Base-by-base conservation (phyloP, 2,888 invertebrate genomes). In the Cacoxenus indagator region DNA sequence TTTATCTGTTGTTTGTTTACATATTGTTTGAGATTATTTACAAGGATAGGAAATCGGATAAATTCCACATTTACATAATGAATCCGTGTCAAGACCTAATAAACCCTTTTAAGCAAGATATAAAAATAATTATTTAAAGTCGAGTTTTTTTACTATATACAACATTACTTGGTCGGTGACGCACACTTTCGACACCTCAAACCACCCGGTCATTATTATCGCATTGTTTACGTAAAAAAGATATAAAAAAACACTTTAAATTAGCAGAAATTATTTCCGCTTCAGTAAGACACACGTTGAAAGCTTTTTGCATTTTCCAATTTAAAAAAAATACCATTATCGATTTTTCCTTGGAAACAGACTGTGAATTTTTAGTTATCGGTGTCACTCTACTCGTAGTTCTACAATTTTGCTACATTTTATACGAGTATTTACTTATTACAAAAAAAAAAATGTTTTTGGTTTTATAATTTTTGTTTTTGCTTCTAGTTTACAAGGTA, bases 401-500 rank as follows among this genome's bases (percentile, higher is more conserved):
- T n/a, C n/a, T n/a, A n/a, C n/a, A n/a, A n/a, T n/a, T n/a, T n/a
- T n/a, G n/a, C n/a, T n/a, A n/a, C n/a, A n/a, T n/a, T n/a, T n/a
- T n/a, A n/a, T n/a, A n/a, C n/a, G n/a, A n/a, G n/a, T n/a, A n/a
- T n/a, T n/a, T n/a, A n/a, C n/a, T n/a, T n/a, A n/a, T n/a, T n/a
- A n/a, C n/a, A n/a, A n/a, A n/a, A n/a, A n/a, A n/a, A n/a, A n/a
- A n/a, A n/a, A n/a, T n/a, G n/a, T n/a, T n/a, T n/a, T n/a, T n/a
- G n/a, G 37, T 37, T 11, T 24, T 11, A 24, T 55, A 11, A 19
- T 26, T 27, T 55, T 55, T 29, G 45, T 6, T 9, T 43, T 9
- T 29, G 17, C 27, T 83, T 85, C n/a, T 86, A 94, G 94, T 91
- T 0, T 94, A 94, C 88, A 93, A 93, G 87, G 91, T 91, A 37